A percentile compares a stretch with the other conserved stretches of the same genome.
Evolutionary conservation across 1,140 invertebrate genomes (phyloP).

Genomic region (Pemphigus obesinymphae): DNA sequence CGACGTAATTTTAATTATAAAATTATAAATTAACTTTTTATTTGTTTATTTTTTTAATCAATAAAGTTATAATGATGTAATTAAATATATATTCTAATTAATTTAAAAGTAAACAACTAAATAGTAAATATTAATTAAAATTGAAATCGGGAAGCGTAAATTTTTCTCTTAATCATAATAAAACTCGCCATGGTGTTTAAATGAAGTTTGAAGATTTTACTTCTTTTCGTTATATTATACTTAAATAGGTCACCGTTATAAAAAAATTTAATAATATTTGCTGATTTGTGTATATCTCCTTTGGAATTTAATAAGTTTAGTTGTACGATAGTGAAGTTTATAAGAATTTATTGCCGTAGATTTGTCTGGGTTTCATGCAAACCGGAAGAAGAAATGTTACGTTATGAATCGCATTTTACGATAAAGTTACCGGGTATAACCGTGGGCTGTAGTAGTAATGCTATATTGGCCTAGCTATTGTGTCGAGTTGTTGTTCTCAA

Average conservation of each 20-base stretch:
- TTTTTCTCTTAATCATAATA: too few species aligned
- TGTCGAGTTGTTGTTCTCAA: background rate
- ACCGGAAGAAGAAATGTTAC: conserved; percentile 2
- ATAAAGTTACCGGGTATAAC: background rate
- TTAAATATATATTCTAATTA: too few species aligned
- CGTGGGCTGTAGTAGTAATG: background rate
- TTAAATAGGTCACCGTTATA: background rate
- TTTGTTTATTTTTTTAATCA: too few species aligned
- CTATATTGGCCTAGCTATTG: conserved; percentile 13
- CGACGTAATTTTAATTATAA: too few species aligned
- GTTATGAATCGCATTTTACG: conserved; percentile 1
- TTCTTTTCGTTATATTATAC: background rate
- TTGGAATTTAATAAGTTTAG: background rate
- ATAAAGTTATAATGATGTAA: too few species aligned
- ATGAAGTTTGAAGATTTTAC: background rate
- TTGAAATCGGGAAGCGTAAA: too few species aligned
- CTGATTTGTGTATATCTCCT: background rate
- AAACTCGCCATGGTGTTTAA: too few species aligned
- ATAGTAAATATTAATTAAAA: too few species aligned
- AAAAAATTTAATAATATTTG: background rate
- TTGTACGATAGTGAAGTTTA: background rate
- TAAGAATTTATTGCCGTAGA: background rate
- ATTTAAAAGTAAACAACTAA: too few species aligned
- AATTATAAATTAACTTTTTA: too few species aligned
- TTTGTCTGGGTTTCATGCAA: conserved; percentile 6